Base-by-base conservation (phyloP, 2,113 vertebrate genomes). In the Regulus satrapa region DNA sequence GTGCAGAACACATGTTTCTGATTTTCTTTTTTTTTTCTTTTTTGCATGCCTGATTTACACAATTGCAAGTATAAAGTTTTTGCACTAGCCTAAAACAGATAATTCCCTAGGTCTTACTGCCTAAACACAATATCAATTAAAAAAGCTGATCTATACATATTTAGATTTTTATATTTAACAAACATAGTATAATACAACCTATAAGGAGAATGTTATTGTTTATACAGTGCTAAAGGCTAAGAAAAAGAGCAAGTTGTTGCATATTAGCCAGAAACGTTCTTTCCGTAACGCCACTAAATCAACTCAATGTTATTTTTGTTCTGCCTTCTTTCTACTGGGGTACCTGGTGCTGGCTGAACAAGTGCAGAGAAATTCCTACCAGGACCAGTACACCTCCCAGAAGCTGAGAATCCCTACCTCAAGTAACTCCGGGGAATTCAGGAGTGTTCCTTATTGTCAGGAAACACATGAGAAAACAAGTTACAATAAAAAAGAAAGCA, bases 161-260 rank as follows among this genome's bases (percentile, higher is more conserved):
- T 82, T 69, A 79, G 19, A 62, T 76, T 92, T 92, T 78, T 45
- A 38, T 10, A 38, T 79, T 87, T 84, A 78, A 49, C 3, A 12
- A 69, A 68, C 9, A 48, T 1, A 86, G 18, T 29, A 29, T 31
- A 59, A 84, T 43, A 40, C 4, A 85, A 79, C 8, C 0, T 0
- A 38, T 54, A 73, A 38, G 31, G 32, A 80, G 77, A 56, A 32
- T 7, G 4, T 64, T 78, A 17, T 29, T 55, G 13, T 38, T 88
- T 48, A 62, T 43, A 38, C 4, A 75, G 9, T 29, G 19, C 8
- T 2, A 5, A 84, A 73, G 87, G 8, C 18, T 40, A 46, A 68
- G 45, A 49, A n/a, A 90, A 78, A 81, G 36, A 62, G 1, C 28
- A 72, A 29, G 16, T 43, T 24, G 15, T 32, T 68, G 48, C 64